Evolutionary conservation across 2,797 vertebrate genomes (phyloP), one percentile per base, ranked within the genome.

Genomic region (Xenops minutus): DNA sequence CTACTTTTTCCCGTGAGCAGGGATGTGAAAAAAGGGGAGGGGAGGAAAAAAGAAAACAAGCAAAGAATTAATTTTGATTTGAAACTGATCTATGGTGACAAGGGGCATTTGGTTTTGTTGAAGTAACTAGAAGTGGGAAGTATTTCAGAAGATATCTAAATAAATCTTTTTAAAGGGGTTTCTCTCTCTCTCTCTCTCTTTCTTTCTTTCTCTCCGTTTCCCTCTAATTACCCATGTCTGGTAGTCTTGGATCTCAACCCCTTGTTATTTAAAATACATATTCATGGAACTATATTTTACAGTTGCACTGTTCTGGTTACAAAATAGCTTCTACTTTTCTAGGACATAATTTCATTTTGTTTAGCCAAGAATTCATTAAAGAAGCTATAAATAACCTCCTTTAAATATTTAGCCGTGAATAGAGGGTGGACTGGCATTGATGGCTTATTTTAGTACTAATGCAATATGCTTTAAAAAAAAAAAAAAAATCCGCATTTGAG

Each of bases 361-460:
- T 98, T 98, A 98, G 97, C 96, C 96, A 98, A 97, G 97, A 98
- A 98, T 97, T 98, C 98, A 98, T 98, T 98, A 98, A 98, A 97
- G 97, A 94, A 96, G 96, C 97, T 98, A 98, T 98, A 98, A 98
- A 98, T 98, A 98, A 97, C 97, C 96, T 96, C 96, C 96, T 97
- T 97, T 98, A 98, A 97, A 96, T 97, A 98, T 97, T 98, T 97
- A 98, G 98, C 97, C 86, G 73, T 97, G 98, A 98, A 98, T 94
- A 98, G 97, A 97, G 97, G 97, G 97, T 98, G 97, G 98, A 97
- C 97, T 97, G 97, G 97, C 97, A 97, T 93, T 96, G 98, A 98
- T 96, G 97, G 97, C 97, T 97, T 97, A 98, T 97, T 98, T 98
- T 97, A 97, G 98, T 95, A 93, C 97, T 93, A 96, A 97, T 92